Percentiles rank a stretch among this genome's conserved stretches.
phyloP scores from a whole-genome alignment of 2,888 invertebrate genomes.

The Campoplex nolae region DNA sequence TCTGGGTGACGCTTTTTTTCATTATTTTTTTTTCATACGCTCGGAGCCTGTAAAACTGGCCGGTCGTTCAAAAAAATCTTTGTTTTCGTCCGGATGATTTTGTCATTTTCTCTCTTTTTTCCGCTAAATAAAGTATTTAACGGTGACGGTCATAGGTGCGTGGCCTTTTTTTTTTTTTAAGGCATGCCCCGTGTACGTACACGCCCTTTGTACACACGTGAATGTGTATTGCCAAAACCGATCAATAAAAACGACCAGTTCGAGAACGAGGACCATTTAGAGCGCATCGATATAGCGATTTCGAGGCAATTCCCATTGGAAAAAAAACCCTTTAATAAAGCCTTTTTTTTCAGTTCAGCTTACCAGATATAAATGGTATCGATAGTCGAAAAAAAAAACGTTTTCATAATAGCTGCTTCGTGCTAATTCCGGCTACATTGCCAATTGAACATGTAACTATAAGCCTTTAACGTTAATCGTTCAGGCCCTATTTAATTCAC shows the following conservation, averaged over 20 bases:
- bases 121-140: not conserved
- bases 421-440: not conserved
- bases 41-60: not conserved
- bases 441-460: not conserved
- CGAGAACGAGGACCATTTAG: slow-evolving; percentile 53
- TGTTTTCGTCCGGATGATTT: not conserved
- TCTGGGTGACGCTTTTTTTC: too few species aligned
- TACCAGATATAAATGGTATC: slow-evolving; percentile 33
- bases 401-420: not conserved
- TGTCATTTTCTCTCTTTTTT: not conserved
- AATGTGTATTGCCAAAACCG: not conserved
- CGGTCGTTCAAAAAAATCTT: not conserved
- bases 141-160: not conserved
- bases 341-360: slow-evolving; percentile 31
- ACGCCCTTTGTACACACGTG: slow-evolving; percentile 16
- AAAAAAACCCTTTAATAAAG: slow-evolving; percentile 14
- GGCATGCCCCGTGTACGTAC: not conserved
- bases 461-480: not conserved
- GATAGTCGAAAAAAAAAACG: not conserved
- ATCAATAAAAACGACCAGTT: slow-evolving; percentile 34
- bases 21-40: not conserved
- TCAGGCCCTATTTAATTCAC: not conserved
- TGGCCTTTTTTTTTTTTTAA: not conserved
- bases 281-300: slow-evolving; percentile 38
- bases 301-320: slow-evolving; percentile 23